A percentile compares a stretch with the other conserved stretches of the same genome.
phyloP scores from a whole-genome alignment of 2,888 invertebrate species.

The Cerceris rybyensis region DNA sequence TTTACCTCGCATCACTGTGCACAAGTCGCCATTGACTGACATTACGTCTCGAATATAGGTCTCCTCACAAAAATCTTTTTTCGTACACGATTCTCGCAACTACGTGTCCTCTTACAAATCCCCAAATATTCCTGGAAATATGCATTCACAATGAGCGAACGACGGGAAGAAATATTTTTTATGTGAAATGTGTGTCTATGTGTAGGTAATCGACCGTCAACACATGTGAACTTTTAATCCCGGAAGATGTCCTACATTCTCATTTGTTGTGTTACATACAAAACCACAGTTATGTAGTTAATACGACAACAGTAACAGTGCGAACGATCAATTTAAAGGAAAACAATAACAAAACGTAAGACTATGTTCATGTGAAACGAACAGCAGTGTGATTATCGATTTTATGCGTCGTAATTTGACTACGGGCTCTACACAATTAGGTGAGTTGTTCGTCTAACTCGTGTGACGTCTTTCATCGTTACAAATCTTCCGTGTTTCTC shows the following conservation, averaged over 20 bases:
- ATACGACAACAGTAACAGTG: conserved; percentile 8
- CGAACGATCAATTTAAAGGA: not conserved
- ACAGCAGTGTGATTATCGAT: conserved; percentile 29
- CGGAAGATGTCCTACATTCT: conserved; percentile 14
- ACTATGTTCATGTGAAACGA: conserved; percentile 40
- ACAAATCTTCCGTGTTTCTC: not conserved
- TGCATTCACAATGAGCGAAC: conserved; percentile 1
- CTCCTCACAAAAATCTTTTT: not conserved
- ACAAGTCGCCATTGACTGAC: conserved; percentile 6
- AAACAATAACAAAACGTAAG: not conserved
- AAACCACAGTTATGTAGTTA: conserved; percentile 21
- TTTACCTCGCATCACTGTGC: not conserved
- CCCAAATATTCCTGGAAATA: not conserved
- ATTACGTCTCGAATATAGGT: not conserved
- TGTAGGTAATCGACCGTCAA: conserved; percentile 6
- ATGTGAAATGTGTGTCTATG: conserved; percentile 4
- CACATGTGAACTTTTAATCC: conserved; percentile 15
- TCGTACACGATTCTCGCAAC: not conserved
- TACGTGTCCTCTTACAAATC: not conserved
- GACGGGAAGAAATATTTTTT: not conserved
- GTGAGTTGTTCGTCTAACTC: conserved; percentile 30
- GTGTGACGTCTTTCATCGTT: not conserved
- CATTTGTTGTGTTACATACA: conserved; percentile 16
- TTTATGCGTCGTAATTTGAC: conserved; percentile 22
- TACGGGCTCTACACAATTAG: conserved; percentile 24